phyloP scores from a whole-genome alignment of 1,140 invertebrate species.

The Trichogramma pretiosum region DNA sequence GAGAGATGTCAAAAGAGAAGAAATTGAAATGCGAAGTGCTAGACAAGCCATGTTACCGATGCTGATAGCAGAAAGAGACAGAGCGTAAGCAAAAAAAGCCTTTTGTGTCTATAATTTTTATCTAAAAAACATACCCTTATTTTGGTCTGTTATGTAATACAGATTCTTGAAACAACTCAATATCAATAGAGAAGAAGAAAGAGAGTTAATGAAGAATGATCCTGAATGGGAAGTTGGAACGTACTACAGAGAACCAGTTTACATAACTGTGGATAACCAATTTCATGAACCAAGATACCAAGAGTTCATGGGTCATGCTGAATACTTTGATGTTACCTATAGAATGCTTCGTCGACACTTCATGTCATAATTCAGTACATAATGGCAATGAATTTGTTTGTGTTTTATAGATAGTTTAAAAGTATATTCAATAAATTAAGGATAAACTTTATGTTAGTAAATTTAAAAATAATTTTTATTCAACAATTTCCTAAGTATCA shows the following conservation, averaged over 20 bases:
- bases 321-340: not conserved
- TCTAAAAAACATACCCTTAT: not conserved
- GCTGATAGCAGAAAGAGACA: constrained; percentile 70
- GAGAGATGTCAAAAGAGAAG: constrained; percentile 43
- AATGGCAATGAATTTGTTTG: constrained; percentile 1
- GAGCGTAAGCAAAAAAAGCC: constrained; percentile 60
- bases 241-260: constrained; percentile 74
- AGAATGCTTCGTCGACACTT: constrained; percentile 10
- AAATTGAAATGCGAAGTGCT: constrained; percentile 66
- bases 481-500: not conserved
- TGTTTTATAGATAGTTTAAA: too few species aligned
- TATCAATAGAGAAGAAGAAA: constrained; percentile 74
- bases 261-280: constrained; percentile 44
- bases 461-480: too few species aligned
- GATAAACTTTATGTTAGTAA: too few species aligned
- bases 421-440: too few species aligned
- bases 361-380: too few species aligned
- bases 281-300: constrained; percentile 53
- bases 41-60: constrained; percentile 66
- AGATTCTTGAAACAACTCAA: constrained; percentile 68
- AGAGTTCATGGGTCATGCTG: constrained; percentile 63
- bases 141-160: constrained; percentile 13
- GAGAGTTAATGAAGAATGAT: constrained; percentile 77
- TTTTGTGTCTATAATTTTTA: constrained; percentile 1
- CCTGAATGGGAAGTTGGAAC: constrained; percentile 84